These are phyloP conservation scores for Lathamus discolor DNA, from an alignment of 2,113 vertebrate genomes.

Conservation along the genomic window DNA sequence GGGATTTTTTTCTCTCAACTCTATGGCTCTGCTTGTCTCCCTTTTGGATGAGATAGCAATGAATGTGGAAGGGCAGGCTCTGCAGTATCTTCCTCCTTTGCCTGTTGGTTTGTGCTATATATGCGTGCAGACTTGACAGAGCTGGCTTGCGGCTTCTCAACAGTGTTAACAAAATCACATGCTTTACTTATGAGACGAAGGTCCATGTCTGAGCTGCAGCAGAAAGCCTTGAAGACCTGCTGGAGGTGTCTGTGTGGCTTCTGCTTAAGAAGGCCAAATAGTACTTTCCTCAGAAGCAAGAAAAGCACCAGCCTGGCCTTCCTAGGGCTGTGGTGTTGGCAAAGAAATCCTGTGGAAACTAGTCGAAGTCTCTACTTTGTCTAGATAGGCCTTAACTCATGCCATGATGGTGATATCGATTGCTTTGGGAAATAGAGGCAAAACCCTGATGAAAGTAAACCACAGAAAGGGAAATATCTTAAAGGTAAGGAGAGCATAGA, in stretches of 20 bases:
- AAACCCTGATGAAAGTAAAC: not conserved
- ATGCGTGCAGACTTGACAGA: not conserved
- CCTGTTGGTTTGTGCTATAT: not conserved
- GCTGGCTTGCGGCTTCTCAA: not conserved
- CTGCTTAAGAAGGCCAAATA: not conserved
- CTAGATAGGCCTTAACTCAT: not conserved
- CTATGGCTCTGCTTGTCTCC: not conserved
- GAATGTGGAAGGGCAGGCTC: slow-evolving; percentile 35
- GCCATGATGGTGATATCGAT: not conserved
- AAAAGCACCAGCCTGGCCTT: not conserved
- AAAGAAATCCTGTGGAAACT: not conserved
- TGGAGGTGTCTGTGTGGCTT: not conserved
- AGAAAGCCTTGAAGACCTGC: not conserved
- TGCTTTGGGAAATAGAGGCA: not conserved
- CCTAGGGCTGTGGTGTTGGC: not conserved
- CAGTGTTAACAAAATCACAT: not conserved
- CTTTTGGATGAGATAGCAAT: not conserved
- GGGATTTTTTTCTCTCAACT: not conserved
- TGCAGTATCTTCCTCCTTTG: not conserved
- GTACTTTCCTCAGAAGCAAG: not conserved
- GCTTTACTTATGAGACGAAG: not conserved
- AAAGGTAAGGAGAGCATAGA: not conserved
- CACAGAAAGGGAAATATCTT: not conserved
- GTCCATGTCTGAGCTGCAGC: not conserved
- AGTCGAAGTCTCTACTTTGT: not conserved